Evolutionary conservation across 1,140 invertebrate species (phyloP).

Genomic region (Bombyx mori): DNA sequence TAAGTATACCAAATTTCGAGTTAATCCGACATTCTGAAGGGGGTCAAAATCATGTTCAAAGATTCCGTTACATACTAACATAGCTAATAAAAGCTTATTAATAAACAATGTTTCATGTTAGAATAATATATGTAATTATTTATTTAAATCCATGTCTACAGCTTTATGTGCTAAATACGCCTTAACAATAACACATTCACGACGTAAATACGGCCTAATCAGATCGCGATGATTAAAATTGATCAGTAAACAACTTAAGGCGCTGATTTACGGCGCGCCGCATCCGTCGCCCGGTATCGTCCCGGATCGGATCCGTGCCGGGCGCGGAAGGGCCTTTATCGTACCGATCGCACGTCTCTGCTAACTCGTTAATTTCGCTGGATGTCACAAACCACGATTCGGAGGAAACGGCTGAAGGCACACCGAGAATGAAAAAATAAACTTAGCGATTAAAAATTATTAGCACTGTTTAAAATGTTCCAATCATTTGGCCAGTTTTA

Average conservation of each 20-base stretch:
- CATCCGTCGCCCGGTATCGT: constrained; percentile 5
- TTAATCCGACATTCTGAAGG: no score
- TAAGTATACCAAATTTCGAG: no score
- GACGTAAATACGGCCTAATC: neutral
- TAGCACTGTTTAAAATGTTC: neutral
- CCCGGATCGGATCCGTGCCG: constrained; percentile 2
- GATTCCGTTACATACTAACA: no score
- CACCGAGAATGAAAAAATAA: neutral
- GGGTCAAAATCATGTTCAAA: no score
- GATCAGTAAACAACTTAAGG: constrained; percentile 1
- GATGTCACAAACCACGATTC: constrained; percentile 7
- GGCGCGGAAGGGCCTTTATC: constrained; percentile 12
- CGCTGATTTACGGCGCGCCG: constrained; percentile 2
- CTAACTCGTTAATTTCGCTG: constrained; percentile 11
- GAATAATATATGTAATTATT: no score
- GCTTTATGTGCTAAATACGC: no score
- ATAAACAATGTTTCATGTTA: no score
- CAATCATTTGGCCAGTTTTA: neutral
- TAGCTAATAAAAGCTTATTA: no score
- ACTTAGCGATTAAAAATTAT: neutral
- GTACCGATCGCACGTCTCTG: constrained; percentile 9
- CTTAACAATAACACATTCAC: neutral
- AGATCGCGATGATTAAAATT: constrained; percentile 2
- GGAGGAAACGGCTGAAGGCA: neutral
- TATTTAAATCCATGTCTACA: no score